A percentile compares a stretch with the other conserved stretches of the same genome.
Conservation (phyloP, 2,888 invertebrate genomes). For the Drosophila mulleri region DNA sequence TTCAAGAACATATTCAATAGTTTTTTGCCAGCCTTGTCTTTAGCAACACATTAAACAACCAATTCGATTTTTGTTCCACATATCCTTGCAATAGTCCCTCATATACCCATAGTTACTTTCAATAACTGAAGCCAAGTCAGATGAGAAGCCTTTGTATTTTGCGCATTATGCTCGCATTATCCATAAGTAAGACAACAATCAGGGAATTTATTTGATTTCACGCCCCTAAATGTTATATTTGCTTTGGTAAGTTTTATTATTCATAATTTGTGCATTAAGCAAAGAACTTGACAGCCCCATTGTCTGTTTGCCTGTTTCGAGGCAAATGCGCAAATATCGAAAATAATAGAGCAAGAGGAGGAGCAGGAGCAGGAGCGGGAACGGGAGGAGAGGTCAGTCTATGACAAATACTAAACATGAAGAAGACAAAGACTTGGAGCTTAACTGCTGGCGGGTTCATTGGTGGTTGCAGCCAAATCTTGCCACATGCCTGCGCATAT, state of each 20-base stretch:
- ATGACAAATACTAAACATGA: conserved; percentile 41
- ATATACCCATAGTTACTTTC: background rate
- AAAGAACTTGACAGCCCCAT: conserved; percentile 38
- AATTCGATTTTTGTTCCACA: background rate
- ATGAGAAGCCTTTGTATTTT: conserved; percentile 4
- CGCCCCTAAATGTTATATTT: conserved; percentile 20
- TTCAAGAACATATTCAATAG: background rate
- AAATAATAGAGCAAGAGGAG: conserved; percentile 12
- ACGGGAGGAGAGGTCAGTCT: background rate
- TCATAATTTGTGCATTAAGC: conserved; percentile 39
- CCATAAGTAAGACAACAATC: conserved; percentile 25
- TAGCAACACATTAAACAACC: background rate
- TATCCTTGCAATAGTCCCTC: background rate
- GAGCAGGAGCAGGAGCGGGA: background rate
- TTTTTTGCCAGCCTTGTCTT: background rate
- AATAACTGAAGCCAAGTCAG: background rate
- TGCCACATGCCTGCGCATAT: conserved; percentile 77
- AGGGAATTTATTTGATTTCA: conserved; percentile 33
- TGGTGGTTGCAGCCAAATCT: conserved; percentile 59
- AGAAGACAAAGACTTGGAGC: conserved; percentile 30
- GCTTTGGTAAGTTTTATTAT: conserved; percentile 28
- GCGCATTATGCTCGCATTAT: conserved; percentile 10
- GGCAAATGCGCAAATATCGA: conserved; percentile 51
- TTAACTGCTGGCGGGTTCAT: conserved; percentile 21
- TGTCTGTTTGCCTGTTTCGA: conserved; percentile 19